These are phyloP conservation scores for Cossypha niveicapilla DNA, from an alignment of 2,797 vertebrate species.

Conservation along the genomic window DNA sequence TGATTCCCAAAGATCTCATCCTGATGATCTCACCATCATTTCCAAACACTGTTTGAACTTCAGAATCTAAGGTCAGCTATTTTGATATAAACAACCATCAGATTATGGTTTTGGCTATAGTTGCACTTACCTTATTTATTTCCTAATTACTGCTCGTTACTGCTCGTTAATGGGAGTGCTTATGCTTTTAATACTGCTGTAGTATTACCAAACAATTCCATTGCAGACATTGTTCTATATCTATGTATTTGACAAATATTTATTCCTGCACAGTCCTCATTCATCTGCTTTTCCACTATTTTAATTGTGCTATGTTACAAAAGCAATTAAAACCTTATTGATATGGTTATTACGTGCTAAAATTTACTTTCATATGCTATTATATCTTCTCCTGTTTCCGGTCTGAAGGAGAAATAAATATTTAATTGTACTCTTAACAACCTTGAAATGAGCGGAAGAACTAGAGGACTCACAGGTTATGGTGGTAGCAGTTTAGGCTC, in stretches of 20 bases:
- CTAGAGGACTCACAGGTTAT: not conserved
- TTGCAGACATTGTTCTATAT: not conserved
- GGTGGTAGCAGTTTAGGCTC: not conserved
- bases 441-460: not conserved
- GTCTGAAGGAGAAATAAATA: not conserved
- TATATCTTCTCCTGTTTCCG: not conserved
- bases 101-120: not conserved
- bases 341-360: not conserved
- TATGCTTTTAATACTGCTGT: not conserved
- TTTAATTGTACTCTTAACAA: not conserved
- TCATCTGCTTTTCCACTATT: not conserved
- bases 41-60: not conserved
- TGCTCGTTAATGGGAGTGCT: not conserved
- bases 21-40: not conserved
- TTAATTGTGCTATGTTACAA: not conserved
- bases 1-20: not conserved
- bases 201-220: not conserved
- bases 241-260: not conserved
- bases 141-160: not conserved
- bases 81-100: not conserved
- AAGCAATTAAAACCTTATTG: not conserved
- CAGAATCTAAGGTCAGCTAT: not conserved
- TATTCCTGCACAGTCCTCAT: not conserved
- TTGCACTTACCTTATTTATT: not conserved
- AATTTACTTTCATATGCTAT: not conserved